Base-by-base conservation (phyloP, 37 sponge, comb jelly and placozoan species). In the Crambe crambe region DNA sequence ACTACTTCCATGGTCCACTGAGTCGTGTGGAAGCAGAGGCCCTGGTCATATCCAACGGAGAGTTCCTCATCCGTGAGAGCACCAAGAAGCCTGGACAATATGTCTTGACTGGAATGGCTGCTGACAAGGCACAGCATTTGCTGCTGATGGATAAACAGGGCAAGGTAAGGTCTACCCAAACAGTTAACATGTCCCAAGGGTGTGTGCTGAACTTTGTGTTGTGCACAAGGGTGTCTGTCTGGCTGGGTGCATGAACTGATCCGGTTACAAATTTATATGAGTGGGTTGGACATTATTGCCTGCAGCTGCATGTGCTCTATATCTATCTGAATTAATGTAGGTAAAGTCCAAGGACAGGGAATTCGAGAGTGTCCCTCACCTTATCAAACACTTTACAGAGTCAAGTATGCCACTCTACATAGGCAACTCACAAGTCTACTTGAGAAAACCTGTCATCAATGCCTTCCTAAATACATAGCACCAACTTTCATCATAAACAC, bases 11-110 rank as follows among this genome's bases (percentile, higher is more conserved):
- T 60, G 95, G 95, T 0, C 54, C 73, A 20, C 79, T 95, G 47
- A 78, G 80, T 31, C 82, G 95, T 2, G 34, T 80, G 26, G 89
- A 90, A 51, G 92, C 95, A 3, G 92, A 88, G 31, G 87, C 78
- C 0, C 47, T 91, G 58, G 76, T 95, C 23, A 79, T 87, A 44
- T 72, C 76, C 23, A 86, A 95, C 42, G 95, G 95, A 2, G 89
- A 95, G 22, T 95, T 91, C 58, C 77, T 95, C 32, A 84, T 95
- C 20, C 89, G 95, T 27, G 92, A 91, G 76, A 83, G 86, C 61
- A 76, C 26, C 23, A 87, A 88, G 75, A 81, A 82, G 44, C 77
- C 79, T 4, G 95, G 95, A 0, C 89, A 91, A 79, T 95, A 75
- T 80, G 95, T 95, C n/a, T 61, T 95, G 56, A 91, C 97, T 32